These are phyloP conservation scores for Apogon hyalosoma DNA, from an alignment of 2,797 vertebrate genomes.

Conservation along the genomic window DNA sequence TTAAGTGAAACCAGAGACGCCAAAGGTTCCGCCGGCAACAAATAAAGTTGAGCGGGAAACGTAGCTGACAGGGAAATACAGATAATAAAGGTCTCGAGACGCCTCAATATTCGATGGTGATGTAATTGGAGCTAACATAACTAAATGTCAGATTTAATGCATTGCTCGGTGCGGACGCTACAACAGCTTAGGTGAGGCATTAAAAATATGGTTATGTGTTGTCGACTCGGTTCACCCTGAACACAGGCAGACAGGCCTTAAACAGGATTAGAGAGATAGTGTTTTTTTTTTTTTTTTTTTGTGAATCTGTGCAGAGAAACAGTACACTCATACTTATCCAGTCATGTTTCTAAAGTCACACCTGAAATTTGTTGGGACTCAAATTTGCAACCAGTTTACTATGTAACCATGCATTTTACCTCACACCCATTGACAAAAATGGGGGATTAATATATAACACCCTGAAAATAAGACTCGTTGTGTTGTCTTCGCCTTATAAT, in stretches of 20 bases:
- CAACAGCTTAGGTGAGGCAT: constrained; percentile 15
- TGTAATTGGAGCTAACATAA: constrained; percentile 43
- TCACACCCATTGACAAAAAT: no score
- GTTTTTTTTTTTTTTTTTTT: no score
- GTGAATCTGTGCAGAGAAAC: not conserved
- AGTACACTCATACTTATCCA: not conserved
- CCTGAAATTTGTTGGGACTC: no score
- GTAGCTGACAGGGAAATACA: constrained; percentile 26
- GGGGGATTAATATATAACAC: no score
- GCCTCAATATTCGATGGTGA: constrained; percentile 33
- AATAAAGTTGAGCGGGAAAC: constrained; percentile 33
- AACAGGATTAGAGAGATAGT: not conserved
- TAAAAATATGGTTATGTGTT: constrained; percentile 18
- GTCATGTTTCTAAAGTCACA: not conserved
- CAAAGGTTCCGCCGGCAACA: constrained; percentile 29
- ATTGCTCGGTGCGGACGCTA: constrained; percentile 6
- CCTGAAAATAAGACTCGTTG: no score
- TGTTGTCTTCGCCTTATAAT: no score
- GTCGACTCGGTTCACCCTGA: not conserved
- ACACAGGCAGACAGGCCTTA: not conserved
- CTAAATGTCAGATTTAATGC: constrained; percentile 48
- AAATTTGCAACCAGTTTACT: no score
- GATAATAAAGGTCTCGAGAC: constrained; percentile 49
- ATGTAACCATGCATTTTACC: no score
- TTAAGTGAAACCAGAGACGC: constrained; percentile 17